Conservation (phyloP, 1,140 invertebrate species). For the Neomicropteryx cornuta region DNA sequence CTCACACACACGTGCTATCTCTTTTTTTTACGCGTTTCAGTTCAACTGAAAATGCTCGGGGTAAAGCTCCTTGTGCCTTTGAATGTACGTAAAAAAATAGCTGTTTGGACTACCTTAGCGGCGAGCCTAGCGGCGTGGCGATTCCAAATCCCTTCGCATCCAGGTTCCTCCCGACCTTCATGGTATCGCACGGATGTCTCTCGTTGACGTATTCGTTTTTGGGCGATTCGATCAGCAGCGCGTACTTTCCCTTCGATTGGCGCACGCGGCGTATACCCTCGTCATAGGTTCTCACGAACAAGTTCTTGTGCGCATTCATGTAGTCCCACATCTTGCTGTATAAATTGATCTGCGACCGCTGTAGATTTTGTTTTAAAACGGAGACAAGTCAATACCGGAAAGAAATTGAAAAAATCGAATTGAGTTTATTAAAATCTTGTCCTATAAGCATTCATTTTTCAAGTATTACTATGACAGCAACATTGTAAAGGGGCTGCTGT, state of each 20-base stretch:
- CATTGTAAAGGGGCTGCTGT: no score
- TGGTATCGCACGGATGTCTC: conserved; percentile 86
- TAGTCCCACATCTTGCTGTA: conserved; percentile 95
- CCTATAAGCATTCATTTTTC: no score
- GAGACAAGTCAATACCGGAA: no score
- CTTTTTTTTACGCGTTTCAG: no score
- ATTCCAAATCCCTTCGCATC: conserved; percentile 92
- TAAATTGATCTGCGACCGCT: conserved; percentile 81
- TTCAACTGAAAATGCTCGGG: no score
- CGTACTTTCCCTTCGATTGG: conserved; percentile 82
- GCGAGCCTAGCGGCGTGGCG: conserved; percentile 82
- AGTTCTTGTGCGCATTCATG: conserved; percentile 76
- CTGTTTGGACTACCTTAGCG: conserved; percentile 57
- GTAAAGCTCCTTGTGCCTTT: no score
- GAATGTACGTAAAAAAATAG: no score
- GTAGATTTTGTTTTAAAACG: no score
- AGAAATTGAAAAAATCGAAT: no score
- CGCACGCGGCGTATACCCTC: conserved; percentile 76
- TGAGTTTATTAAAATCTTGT: no score
- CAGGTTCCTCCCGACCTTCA: conserved; percentile 86
- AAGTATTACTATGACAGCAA: no score
- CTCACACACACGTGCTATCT: no score
- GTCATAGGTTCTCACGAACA: conserved; percentile 72
- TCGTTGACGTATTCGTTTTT: conserved; percentile 93
- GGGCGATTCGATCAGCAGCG: conserved; percentile 88